A percentile compares a stretch with the other conserved stretches of the same genome.
These are phyloP conservation scores for Bambusicola thoracicus DNA, from an alignment of 2,113 vertebrate genomes.

Conservation along the genomic window DNA sequence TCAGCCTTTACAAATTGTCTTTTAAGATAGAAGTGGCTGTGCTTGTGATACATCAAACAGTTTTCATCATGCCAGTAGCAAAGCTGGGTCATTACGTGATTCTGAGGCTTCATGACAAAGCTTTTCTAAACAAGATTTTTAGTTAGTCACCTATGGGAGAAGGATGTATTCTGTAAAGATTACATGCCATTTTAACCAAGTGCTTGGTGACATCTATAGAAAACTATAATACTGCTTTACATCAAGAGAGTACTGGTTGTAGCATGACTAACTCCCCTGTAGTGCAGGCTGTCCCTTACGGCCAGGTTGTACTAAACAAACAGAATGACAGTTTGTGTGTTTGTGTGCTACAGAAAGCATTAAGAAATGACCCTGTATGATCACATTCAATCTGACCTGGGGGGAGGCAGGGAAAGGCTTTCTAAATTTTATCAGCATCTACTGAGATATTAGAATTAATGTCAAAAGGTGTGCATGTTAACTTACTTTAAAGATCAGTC, in stretches of 20 bases:
- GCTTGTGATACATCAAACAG: background rate
- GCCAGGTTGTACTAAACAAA: background rate
- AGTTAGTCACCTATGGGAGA: background rate
- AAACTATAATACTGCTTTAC: background rate
- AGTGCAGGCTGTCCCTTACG: background rate
- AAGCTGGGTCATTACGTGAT: background rate
- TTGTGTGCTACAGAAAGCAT: background rate
- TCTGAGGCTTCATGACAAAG: background rate
- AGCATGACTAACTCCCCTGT: background rate
- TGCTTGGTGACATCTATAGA: background rate
- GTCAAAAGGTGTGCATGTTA: background rate
- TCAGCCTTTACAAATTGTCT: background rate
- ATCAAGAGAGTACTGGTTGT: background rate
- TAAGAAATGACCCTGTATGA: background rate
- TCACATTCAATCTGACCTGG: background rate
- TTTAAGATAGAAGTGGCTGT: background rate
- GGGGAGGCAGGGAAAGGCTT: background rate
- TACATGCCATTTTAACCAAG: background rate
- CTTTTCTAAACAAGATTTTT: constrained; percentile 8
- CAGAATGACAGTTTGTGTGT: background rate
- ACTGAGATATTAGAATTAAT: background rate
- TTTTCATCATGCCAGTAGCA: background rate
- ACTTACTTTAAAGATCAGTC: background rate
- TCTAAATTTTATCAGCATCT: background rate
- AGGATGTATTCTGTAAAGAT: background rate